Evolutionary conservation across 2,113 vertebrate species (phyloP).

Genomic region (Pterocles burchelli): DNA sequence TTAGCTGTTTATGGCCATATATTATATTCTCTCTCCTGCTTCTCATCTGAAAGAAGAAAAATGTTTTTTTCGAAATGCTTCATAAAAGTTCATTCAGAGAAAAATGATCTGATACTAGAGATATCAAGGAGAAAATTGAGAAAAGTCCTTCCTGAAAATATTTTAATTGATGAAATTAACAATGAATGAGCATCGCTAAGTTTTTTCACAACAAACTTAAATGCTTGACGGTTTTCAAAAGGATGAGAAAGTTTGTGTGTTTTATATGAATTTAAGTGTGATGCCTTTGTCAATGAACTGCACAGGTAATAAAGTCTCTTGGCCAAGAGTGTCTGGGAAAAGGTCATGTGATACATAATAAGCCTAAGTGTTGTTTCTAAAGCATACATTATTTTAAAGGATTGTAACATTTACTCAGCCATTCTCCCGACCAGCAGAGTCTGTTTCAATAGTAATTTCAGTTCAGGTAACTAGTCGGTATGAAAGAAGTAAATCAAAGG

Average conservation of each 20-base stretch:
- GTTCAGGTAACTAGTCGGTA: neutral
- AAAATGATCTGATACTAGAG: neutral
- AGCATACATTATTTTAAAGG: neutral
- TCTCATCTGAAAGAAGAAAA: neutral
- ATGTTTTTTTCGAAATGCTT: neutral
- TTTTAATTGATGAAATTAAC: neutral
- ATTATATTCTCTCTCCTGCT: neutral
- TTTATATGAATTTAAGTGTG: neutral
- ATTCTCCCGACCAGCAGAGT: neutral
- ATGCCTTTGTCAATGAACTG: neutral
- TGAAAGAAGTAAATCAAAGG: neutral
- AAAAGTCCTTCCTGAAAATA: neutral
- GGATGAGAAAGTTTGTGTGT: neutral
- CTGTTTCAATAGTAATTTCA: neutral
- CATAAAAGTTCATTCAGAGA: neutral
- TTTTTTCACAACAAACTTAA: neutral
- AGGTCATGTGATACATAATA: neutral
- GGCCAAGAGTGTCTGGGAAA: neutral
- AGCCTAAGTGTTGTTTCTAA: neutral
- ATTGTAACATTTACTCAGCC: neutral
- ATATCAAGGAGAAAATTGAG: neutral
- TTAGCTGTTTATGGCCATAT: neutral
- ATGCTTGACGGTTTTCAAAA: neutral
- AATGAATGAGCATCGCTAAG: rapidly evolving
- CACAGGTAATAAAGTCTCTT: neutral